These are phyloP conservation scores for Nothocercus nigrocapillus DNA, from an alignment of 2,113 vertebrate species.

Conservation along the genomic window DNA sequence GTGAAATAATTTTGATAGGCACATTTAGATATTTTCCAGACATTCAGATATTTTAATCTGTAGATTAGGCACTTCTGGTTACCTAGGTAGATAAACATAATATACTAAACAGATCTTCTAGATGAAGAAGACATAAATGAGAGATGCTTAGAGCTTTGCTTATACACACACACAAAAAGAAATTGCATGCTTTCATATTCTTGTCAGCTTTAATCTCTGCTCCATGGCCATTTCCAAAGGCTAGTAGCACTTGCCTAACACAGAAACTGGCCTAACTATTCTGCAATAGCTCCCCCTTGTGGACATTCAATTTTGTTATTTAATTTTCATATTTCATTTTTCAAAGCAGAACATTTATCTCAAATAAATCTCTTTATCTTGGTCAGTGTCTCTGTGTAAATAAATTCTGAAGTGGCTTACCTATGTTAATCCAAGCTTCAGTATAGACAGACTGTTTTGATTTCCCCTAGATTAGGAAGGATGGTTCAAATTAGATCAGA, in stretches of 20 bases:
- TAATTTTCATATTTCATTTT: neutral
- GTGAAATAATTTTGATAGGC: neutral
- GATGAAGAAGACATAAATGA: neutral
- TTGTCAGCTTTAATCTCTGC: neutral
- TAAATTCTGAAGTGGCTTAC: neutral
- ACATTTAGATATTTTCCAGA: neutral
- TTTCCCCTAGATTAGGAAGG: neutral
- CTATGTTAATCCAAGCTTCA: neutral
- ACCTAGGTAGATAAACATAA: neutral
- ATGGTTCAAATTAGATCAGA: neutral
- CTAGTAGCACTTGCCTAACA: neutral
- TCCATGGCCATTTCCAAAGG: neutral
- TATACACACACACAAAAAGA: neutral
- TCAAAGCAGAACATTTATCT: neutral
- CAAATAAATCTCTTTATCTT: neutral
- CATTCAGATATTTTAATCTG: neutral
- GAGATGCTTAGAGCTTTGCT: neutral
- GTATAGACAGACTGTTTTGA: neutral
- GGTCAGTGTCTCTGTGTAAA: neutral
- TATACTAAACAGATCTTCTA: neutral
- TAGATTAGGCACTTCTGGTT: neutral
- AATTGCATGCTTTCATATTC: neutral
- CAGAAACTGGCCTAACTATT: neutral
- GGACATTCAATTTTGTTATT: neutral
- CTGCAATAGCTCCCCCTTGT: slow-evolving; percentile 43